These are phyloP conservation scores for Rhombomys opimus DNA, from an alignment of 2,113 vertebrate genomes.

Conservation along the genomic window DNA sequence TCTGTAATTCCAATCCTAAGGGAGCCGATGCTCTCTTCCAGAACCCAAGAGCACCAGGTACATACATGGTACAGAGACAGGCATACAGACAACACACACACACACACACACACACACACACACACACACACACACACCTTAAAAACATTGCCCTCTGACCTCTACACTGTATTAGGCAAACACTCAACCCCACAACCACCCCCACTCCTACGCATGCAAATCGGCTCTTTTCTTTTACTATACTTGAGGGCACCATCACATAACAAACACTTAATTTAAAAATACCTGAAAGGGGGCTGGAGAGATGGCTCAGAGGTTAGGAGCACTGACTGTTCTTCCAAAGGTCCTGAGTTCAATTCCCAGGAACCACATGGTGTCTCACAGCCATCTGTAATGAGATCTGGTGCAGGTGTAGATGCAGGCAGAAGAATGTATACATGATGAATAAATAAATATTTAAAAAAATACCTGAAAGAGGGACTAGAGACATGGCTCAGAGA, in stretches of 20 bases:
- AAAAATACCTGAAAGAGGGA: conserved; percentile 20
- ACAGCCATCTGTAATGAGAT: no score
- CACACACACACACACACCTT: neutral
- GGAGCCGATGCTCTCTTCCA: neutral
- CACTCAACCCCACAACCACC: neutral
- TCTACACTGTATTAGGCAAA: neutral
- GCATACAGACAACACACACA: neutral
- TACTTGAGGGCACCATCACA: neutral
- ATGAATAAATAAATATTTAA: neutral
- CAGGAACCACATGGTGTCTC: no score
- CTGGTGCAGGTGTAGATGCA: no score
- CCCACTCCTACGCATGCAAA: neutral
- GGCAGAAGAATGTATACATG: no score
- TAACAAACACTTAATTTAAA: conserved; percentile 15
- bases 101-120: neutral
- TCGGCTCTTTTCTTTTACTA: neutral
- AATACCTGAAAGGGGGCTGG: neutral
- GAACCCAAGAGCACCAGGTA: neutral
- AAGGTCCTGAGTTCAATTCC: neutral
- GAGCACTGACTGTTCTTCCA: neutral
- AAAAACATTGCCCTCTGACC: neutral
- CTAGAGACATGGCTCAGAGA: neutral
- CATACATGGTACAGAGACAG: neutral
- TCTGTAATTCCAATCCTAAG: neutral
- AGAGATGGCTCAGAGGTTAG: neutral